A percentile compares a stretch with the other conserved stretches of the same genome.
phyloP scores from a whole-genome alignment of 2,797 vertebrate genomes.

The Meda fulgida region DNA sequence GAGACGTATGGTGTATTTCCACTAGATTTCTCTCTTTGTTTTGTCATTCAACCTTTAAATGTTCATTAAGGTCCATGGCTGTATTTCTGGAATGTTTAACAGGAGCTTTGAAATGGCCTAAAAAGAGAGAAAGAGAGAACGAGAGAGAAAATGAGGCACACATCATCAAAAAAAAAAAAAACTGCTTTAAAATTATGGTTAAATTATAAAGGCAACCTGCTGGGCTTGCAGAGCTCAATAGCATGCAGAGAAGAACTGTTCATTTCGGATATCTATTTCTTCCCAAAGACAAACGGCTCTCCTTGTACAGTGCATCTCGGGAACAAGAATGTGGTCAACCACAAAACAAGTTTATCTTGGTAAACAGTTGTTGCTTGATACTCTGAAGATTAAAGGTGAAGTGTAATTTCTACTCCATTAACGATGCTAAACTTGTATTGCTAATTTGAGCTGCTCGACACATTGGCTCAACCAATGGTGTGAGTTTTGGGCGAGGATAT shows the following conservation, averaged over 20 bases:
- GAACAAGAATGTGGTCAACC: slow-evolving; percentile 41
- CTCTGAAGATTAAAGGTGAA: slow-evolving; percentile 28
- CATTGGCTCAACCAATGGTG: not conserved
- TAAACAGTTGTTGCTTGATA: slow-evolving; percentile 24
- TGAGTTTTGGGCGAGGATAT: not conserved
- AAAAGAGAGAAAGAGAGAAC: slow-evolving; percentile 51
- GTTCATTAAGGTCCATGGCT: slow-evolving; percentile 37
- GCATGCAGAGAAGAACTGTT: slow-evolving; percentile 11
- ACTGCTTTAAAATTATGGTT: slow-evolving; percentile 19
- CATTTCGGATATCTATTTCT: slow-evolving; percentile 32
- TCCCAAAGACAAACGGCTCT: slow-evolving; percentile 17
- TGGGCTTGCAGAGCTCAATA: slow-evolving; percentile 28
- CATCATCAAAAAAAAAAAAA: slow-evolving; percentile 10
- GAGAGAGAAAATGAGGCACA: slow-evolving; percentile 42
- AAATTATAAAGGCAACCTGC: slow-evolving; percentile 40
- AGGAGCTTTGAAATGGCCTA: slow-evolving; percentile 67
- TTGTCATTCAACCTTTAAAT: slow-evolving; percentile 56
- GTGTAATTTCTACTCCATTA: slow-evolving; percentile 11
- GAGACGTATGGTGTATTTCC: slow-evolving; percentile 59
- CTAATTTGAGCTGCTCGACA: not conserved
- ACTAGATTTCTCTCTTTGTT: slow-evolving; percentile 37
- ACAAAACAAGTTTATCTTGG: slow-evolving; percentile 37
- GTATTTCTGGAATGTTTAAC: slow-evolving; percentile 53
- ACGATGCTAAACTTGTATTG: not conserved
- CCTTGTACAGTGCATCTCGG: not conserved